Base-by-base conservation (phyloP, 2,888 invertebrate genomes). In the Coelopa pilipes region DNA sequence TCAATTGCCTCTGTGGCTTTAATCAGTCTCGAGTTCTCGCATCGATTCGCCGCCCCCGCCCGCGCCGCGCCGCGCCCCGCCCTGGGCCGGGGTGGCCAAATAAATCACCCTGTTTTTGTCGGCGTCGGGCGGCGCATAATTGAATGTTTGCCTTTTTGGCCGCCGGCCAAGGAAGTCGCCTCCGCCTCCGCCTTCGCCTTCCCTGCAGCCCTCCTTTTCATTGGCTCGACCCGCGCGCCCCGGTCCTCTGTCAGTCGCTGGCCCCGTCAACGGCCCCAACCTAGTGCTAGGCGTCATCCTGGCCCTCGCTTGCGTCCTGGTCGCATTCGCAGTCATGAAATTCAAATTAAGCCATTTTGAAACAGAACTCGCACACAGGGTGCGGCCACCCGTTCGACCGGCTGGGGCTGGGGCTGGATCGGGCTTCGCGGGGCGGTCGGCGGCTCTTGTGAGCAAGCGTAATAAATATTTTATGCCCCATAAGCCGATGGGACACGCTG, bases 381-480 rank as follows among this genome's bases (percentile, higher is more conserved):
- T 59, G 57, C 57, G 57, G 45, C 19, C 9, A n/a, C 63, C 7
- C 34, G 34, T 34, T 34, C 34, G 34, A 34, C 7, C 4, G 34
- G 7, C 4, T 34, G 57, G 57, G 24, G 13, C 2, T 21, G 57
- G 57, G 57, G 57, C 5, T 1, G 34, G 34, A 57, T 11, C 7
- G 34, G 34, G 34, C 2, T 34, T 34, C 34, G 34, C 34, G 34
- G 34, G 34, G 34, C 34, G 34, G 2, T 34, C 4, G 34, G 34
- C 7, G 34, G 2, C 34, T 34, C 7, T 34, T 34, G 34, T 34
- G 34, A 34, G 34, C 34, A 34, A 34, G 34, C 2, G 49, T 70
- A 70, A 60, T 70, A 70, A 70, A 71, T 71, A 71, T 63, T 71
- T 63, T 71, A 71, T 71, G 71, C 53, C 53, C 60, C 53, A 71